Conservation (phyloP, 2,888 invertebrate species). For the Himalopsyche kuldschensis region DNA sequence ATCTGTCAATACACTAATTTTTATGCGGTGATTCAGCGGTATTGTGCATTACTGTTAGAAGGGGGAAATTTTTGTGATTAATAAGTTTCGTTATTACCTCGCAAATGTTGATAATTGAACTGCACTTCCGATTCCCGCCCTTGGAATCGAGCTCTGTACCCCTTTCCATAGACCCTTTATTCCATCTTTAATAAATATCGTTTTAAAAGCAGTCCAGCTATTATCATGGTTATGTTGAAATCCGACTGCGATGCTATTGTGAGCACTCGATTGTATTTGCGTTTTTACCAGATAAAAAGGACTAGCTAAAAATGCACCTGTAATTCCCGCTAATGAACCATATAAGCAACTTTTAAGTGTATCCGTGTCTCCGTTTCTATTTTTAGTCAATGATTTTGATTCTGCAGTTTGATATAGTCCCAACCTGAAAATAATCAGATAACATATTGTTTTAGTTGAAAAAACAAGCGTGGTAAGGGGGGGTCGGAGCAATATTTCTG, state of each 20-base stretch:
- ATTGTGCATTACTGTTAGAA: too few species aligned
- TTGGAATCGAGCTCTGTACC: conserved; percentile 69
- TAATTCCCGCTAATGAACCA: conserved; percentile 62
- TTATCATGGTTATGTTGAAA: conserved; percentile 75
- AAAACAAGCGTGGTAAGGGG: too few species aligned
- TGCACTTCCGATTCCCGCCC: conserved; percentile 79
- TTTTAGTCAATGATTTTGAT: conserved; percentile 58
- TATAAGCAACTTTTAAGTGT: conserved; percentile 50
- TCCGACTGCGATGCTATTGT: conserved; percentile 78
- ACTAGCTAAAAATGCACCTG: conserved; percentile 73
- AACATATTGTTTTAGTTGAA: too few species aligned
- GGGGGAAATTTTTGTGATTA: too few species aligned
- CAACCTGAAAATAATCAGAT: conserved; percentile 50
- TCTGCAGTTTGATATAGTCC: conserved; percentile 68
- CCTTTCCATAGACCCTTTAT: conserved; percentile 77
- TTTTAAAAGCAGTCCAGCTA: conserved; percentile 53
- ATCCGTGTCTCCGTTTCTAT: conserved; percentile 48
- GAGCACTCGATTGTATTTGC: conserved; percentile 75
- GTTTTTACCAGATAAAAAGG: conserved; percentile 84
- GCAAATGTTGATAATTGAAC: conserved; percentile 83
- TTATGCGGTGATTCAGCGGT: too few species aligned
- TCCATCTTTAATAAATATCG: conserved; percentile 59
- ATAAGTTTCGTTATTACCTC: conserved; percentile 44
- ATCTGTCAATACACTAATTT: too few species aligned
- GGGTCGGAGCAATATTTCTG: too few species aligned